Evolutionary conservation across 1,140 invertebrate species (phyloP).

Genomic region (Drosophila murphyi): DNA sequence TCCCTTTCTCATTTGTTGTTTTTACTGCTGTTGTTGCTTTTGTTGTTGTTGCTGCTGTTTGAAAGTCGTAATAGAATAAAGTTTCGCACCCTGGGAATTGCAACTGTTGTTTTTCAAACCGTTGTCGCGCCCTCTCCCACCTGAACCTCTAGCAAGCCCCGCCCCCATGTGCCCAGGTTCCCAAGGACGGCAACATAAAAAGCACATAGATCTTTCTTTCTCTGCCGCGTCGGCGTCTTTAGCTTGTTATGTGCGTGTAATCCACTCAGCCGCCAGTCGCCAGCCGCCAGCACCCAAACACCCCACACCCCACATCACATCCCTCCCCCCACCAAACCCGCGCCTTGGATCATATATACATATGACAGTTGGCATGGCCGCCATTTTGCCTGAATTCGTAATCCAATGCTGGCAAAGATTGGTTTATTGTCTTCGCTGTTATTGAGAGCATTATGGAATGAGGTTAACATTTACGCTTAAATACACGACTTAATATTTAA

Average conservation of each 20-base stretch:
- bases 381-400: slow-evolving; percentile 40
- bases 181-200: slow-evolving; percentile 42
- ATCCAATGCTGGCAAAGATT: slow-evolving; percentile 31
- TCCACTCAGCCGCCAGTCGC: slow-evolving; percentile 56
- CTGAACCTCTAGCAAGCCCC: slow-evolving; percentile 30
- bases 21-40: not conserved
- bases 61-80: slow-evolving; percentile 79
- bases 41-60: slow-evolving; percentile 41
- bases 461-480: not conserved
- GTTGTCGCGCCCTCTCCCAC: slow-evolving; percentile 39
- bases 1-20: slow-evolving; percentile 41
- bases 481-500: not conserved
- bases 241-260: slow-evolving; percentile 72
- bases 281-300: slow-evolving; percentile 12
- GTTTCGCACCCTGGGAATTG: slow-evolving; percentile 75
- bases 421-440: slow-evolving; percentile 29
- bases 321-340: too few relatives aligned
- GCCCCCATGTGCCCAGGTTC: not conserved
- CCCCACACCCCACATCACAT: not conserved
- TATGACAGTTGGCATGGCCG: slow-evolving; percentile 54
- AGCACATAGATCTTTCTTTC: slow-evolving; percentile 61
- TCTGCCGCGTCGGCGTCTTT: slow-evolving; percentile 36
- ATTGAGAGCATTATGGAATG: not conserved
- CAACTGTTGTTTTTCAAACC: slow-evolving; percentile 72
- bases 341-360: not conserved